Conservation (phyloP, 1,140 invertebrate genomes). For the Phthorimaea operculella region DNA sequence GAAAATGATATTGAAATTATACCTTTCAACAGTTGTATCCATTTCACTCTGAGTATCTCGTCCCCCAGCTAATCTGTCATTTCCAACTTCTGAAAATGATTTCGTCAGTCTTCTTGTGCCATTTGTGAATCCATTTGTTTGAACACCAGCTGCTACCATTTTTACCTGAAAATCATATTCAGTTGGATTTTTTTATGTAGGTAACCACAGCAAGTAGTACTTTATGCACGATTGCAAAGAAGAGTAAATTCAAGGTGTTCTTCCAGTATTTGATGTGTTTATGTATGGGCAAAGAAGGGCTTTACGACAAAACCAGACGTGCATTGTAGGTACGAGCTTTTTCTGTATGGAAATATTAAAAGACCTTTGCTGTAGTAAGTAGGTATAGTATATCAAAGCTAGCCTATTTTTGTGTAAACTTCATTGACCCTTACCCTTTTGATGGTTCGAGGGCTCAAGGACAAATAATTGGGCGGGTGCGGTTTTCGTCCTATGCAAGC, state of each 20-base stretch:
- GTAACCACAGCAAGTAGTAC: too few species aligned
- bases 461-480: conserved; percentile 76
- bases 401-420: too few species aligned
- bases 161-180: conserved; percentile 70
- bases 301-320: too few species aligned
- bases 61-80: conserved; percentile 55
- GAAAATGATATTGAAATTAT: background rate
- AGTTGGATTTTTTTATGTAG: too few species aligned
- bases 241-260: too few species aligned
- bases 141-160: conserved; percentile 89
- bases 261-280: too few species aligned
- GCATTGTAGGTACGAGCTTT: too few species aligned
- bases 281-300: too few species aligned
- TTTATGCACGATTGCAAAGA: too few species aligned
- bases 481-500: conserved; percentile 75
- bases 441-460: conserved; percentile 79
- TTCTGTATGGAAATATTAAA: too few species aligned
- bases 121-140: conserved; percentile 82
- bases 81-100: conserved; percentile 83
- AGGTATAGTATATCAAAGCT: too few species aligned
- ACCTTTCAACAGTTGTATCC: conserved; percentile 44
- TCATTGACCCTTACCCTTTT: conserved; percentile 66
- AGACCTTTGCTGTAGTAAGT: too few species aligned
- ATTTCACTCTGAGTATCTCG: conserved; percentile 43
- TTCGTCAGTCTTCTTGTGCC: conserved; percentile 78